Evolutionary conservation across 2,888 invertebrate genomes (phyloP).

Genomic region (Leptopilina drosophilae): DNA sequence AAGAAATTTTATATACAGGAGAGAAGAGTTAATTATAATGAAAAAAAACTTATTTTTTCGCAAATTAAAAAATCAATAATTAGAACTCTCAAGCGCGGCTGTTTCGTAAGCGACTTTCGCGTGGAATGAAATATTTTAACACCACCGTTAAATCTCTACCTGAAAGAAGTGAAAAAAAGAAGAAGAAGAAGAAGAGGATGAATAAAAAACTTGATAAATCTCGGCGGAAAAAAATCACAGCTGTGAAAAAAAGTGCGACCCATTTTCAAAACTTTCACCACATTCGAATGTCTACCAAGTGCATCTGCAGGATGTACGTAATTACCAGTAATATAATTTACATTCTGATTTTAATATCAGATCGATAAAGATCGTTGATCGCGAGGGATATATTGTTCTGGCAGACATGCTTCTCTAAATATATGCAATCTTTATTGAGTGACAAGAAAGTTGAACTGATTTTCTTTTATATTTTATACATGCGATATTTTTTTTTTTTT

Average conservation of each 20-base stretch:
- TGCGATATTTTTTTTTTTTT: no score
- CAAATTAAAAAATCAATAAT: constrained; percentile 10
- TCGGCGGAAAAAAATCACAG: constrained; percentile 30
- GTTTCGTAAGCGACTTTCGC: background rate
- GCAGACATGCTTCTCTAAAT: constrained; percentile 3
- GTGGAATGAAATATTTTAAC: background rate
- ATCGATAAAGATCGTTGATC: constrained; percentile 16
- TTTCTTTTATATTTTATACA: no score
- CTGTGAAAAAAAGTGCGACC: constrained; percentile 31
- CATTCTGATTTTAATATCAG: constrained; percentile 30
- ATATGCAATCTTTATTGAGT: no score
- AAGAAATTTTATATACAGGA: no score
- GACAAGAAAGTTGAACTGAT: no score
- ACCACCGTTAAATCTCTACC: constrained; percentile 27
- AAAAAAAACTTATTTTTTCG: no score
- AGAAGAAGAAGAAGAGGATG: no score
- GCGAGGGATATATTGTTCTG: constrained; percentile 23
- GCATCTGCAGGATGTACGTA: constrained; percentile 38
- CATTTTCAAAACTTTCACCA: constrained; percentile 34
- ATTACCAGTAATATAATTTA: constrained; percentile 34
- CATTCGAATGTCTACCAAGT: constrained; percentile 18
- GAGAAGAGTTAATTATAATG: no score
- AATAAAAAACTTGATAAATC: constrained; percentile 23
- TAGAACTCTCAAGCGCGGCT: background rate
- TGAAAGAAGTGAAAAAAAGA: background rate